phyloP scores from a whole-genome alignment of 2,888 invertebrate genomes.

The Tenthredo livida region DNA sequence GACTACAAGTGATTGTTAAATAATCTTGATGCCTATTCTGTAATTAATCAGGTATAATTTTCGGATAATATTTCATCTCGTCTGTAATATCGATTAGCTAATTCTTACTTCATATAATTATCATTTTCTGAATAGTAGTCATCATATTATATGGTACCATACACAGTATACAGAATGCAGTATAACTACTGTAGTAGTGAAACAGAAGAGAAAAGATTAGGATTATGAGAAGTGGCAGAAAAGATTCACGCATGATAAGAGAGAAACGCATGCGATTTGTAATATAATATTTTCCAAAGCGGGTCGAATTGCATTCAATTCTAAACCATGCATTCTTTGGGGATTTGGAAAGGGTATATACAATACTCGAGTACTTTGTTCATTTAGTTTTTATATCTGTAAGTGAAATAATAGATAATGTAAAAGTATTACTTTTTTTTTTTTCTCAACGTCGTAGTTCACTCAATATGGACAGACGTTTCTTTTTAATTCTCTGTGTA shows the following conservation, averaged over 20 bases:
- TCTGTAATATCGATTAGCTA: neutral
- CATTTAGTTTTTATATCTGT: constrained; percentile 19
- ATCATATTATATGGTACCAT: constrained; percentile 20
- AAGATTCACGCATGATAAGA: constrained; percentile 32
- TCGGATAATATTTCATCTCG: neutral
- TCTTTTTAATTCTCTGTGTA: neutral
- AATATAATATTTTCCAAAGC: constrained; percentile 49
- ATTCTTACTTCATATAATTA: neutral
- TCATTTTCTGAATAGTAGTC: constrained; percentile 20
- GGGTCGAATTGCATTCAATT: constrained; percentile 52
- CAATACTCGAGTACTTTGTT: constrained; percentile 9
- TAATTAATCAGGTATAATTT: neutral
- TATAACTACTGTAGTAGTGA: constrained; percentile 37
- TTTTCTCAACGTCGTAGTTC: constrained; percentile 20
- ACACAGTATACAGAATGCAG: constrained; percentile 35
- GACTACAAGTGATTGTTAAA: too few relatives aligned
- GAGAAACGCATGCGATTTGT: constrained; percentile 51
- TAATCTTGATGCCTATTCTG: neutral
- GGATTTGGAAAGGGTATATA: constrained; percentile 25
- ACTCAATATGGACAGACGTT: neutral
- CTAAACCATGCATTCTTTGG: constrained; percentile 49
- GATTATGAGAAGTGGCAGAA: constrained; percentile 26
- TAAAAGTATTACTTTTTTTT: neutral
- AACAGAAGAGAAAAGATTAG: constrained; percentile 23
- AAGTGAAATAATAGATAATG: constrained; percentile 16